A percentile compares a stretch with the other conserved stretches of the same genome.
phyloP scores from a whole-genome alignment of 2,113 vertebrate species.

The Pavo muticus region DNA sequence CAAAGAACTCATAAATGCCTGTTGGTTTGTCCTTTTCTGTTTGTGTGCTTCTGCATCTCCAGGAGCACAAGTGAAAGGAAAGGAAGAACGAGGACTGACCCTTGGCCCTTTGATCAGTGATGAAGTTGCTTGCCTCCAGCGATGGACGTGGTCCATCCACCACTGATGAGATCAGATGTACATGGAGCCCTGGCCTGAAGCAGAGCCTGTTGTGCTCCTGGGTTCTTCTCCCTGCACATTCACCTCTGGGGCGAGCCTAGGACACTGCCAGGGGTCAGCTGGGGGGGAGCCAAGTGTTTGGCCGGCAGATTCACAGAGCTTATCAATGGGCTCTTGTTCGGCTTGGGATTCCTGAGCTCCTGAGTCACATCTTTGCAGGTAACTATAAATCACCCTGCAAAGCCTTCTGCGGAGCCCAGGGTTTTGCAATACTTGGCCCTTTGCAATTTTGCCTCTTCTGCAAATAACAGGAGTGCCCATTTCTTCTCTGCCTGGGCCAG shows the following conservation, averaged over 20 bases:
- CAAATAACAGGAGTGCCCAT: constrained; percentile 36
- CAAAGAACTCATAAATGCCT: constrained; percentile 38
- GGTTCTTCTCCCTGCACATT: neutral
- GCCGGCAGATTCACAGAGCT: constrained; percentile 7
- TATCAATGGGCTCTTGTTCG: constrained; percentile 65
- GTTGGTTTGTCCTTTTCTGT: constrained; percentile 53
- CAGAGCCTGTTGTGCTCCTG: neutral
- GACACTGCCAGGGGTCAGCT: constrained; percentile 47
- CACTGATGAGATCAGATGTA: neutral
- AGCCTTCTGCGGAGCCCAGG: neutral
- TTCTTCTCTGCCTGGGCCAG: neutral
- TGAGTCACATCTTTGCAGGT: constrained; percentile 61
- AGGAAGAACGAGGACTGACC: neutral
- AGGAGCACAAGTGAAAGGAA: constrained; percentile 8
- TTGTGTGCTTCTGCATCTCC: constrained; percentile 34
- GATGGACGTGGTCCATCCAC: neutral
- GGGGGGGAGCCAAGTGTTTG: constrained; percentile 47
- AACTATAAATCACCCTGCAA: constrained; percentile 52
- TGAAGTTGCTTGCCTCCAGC: neutral
- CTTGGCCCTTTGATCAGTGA: neutral
- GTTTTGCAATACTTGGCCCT: constrained; percentile 59
- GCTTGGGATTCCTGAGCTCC: constrained; percentile 58
- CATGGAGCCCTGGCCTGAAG: neutral
- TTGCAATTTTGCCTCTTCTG: constrained; percentile 31
- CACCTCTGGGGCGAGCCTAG: neutral